A percentile compares a stretch with the other conserved stretches of the same genome.
phyloP scores from a whole-genome alignment of 2,888 invertebrate genomes.

The Eristalis intricaria region DNA sequence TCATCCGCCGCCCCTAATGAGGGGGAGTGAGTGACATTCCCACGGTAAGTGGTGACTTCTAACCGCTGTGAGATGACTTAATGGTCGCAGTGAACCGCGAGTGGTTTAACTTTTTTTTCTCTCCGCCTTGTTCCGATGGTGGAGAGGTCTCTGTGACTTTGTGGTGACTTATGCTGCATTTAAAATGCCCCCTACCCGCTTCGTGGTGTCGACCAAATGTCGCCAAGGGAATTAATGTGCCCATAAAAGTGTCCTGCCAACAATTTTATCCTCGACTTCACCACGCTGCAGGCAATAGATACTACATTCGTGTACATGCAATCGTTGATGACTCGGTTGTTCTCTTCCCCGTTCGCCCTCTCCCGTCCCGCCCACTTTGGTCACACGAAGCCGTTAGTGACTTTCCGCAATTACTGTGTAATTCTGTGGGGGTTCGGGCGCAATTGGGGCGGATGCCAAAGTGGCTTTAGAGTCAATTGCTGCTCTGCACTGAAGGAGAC shows the following conservation, averaged over 20 bases:
- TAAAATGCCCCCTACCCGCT: not conserved
- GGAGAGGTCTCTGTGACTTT: not conserved
- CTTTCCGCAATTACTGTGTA: not conserved
- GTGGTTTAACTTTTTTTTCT: not conserved
- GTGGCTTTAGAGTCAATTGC: not conserved
- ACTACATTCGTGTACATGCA: constrained; percentile 17
- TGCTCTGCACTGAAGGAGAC: not conserved
- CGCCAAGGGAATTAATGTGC: constrained; percentile 61
- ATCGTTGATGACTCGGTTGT: not conserved
- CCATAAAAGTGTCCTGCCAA: constrained; percentile 64
- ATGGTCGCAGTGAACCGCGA: not conserved
- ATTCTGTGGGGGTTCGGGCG: not conserved
- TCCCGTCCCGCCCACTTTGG: not conserved
- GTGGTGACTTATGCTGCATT: not conserved
- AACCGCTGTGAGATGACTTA: not conserved
- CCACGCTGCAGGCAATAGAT: constrained; percentile 26
- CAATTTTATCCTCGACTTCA: constrained; percentile 22
- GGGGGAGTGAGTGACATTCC: not conserved
- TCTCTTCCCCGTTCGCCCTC: too few relatives aligned
- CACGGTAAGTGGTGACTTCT: not conserved
- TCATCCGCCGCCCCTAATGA: constrained; percentile 23
- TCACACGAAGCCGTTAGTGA: not conserved
- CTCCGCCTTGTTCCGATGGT: not conserved
- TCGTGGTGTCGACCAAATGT: constrained; percentile 34
- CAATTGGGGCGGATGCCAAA: not conserved